These are phyloP conservation scores for Nebria ingens DNA, from an alignment of 1,140 invertebrate species.

Conservation along the genomic window DNA sequence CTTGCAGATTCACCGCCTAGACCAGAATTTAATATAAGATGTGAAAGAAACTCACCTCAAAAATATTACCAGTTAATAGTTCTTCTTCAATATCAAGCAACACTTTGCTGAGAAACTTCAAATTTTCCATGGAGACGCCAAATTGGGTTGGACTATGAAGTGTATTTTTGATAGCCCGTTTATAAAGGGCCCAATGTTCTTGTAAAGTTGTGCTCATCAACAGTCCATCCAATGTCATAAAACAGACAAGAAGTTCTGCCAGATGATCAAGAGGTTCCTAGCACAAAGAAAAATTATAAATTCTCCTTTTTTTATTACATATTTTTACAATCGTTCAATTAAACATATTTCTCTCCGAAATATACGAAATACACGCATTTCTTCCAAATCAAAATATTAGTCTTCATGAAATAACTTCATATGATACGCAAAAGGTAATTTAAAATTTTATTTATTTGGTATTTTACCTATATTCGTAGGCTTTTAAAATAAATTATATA, in stretches of 20 bases:
- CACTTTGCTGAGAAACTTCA: conserved; percentile 54
- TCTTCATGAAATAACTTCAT: too few species aligned
- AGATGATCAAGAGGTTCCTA: conserved; percentile 52
- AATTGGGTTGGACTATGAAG: conserved; percentile 56
- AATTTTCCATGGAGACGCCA: conserved; percentile 41
- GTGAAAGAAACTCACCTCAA: conserved; percentile 41
- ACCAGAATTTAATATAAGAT: conserved; percentile 26
- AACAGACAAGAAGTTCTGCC: conserved; percentile 52
- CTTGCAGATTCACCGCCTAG: too few species aligned
- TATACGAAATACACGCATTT: too few species aligned
- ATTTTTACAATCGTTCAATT: conserved; percentile 32
- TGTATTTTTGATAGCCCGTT: conserved; percentile 55
- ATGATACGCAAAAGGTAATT: too few species aligned
- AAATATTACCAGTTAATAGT: conserved; percentile 51
- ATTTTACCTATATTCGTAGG: too few species aligned
- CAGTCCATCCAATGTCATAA: conserved; percentile 63
- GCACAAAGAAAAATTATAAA: conserved; percentile 26
- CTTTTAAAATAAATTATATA: too few species aligned
- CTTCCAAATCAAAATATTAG: too few species aligned
- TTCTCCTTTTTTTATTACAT: conserved; percentile 28
- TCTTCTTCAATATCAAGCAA: conserved; percentile 51
- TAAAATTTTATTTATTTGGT: too few species aligned
- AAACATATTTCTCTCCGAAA: too few species aligned
- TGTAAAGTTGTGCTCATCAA: conserved; percentile 49
- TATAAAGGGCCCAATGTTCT: conserved; percentile 61